Evolutionary conservation across 2,797 vertebrate species (phyloP).

Genomic region (Polyboroides typus): DNA sequence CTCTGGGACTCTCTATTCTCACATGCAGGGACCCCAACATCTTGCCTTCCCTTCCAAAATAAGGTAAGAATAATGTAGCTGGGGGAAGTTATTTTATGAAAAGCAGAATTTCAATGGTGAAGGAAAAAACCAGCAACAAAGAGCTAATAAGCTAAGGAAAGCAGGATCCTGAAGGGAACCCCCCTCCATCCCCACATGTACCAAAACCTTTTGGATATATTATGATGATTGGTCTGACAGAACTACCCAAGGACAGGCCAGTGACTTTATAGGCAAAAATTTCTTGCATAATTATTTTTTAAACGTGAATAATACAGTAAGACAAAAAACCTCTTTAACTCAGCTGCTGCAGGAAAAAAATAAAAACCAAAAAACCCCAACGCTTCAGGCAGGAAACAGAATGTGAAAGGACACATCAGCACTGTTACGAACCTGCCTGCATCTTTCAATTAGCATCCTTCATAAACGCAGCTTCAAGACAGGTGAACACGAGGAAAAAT

Average conservation of each 20-base stretch:
- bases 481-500: background rate
- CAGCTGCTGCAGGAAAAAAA: background rate
- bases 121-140: background rate
- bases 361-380: background rate
- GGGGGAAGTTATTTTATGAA: background rate
- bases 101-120: background rate
- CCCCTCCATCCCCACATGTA: background rate
- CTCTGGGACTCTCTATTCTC: background rate
- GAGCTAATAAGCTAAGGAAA: background rate
- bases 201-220: background rate
- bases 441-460: background rate
- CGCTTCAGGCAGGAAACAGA: background rate
- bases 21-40: background rate
- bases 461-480: background rate
- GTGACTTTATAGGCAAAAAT: background rate
- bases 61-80: background rate
- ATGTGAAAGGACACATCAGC: background rate
- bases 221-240: background rate
- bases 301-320: background rate
- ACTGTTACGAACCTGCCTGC: background rate
- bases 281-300: background rate
- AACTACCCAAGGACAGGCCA: background rate
- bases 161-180: background rate
- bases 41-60: background rate
- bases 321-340: background rate